Evolutionary conservation across 2,888 invertebrate genomes (phyloP).

Genomic region (Galerucella nymphaeae): DNA sequence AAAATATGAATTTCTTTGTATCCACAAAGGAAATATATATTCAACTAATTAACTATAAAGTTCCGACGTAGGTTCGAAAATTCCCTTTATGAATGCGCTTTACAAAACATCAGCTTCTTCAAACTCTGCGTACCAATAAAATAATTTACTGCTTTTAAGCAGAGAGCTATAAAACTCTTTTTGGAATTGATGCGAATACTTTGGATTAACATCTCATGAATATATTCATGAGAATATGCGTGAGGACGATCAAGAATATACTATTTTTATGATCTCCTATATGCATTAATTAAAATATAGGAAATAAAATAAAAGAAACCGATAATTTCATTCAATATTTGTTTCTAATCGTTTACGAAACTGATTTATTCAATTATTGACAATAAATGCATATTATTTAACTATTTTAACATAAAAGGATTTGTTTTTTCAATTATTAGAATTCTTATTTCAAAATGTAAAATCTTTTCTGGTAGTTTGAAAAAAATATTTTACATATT

Average conservation of each 20-base stretch:
- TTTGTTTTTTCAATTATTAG: no score
- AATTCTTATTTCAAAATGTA: no score
- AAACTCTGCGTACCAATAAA: slow-evolving; percentile 30
- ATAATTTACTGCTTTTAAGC: slow-evolving; percentile 35
- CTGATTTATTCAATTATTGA: no score
- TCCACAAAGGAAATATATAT: slow-evolving; percentile 5
- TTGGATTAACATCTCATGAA: slow-evolving; percentile 31
- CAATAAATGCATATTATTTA: no score
- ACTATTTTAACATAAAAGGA: no score
- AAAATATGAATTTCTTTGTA: slow-evolving; percentile 5
- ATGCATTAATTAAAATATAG: slow-evolving; percentile 2
- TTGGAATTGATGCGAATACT: slow-evolving; percentile 31
- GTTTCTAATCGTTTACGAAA: not conserved
- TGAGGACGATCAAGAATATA: not conserved
- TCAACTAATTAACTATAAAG: slow-evolving; percentile 14
- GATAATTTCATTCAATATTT: not conserved
- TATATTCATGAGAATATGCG: slow-evolving; percentile 25
- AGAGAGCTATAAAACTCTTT: slow-evolving; percentile 32
- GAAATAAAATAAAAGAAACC: not conserved
- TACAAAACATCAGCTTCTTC: slow-evolving; percentile 9
- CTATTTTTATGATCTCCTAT: slow-evolving; percentile 1
- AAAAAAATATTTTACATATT: no score
- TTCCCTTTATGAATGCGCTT: slow-evolving; percentile 19
- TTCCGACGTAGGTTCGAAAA: not conserved
- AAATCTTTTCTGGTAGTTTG: no score